phyloP scores from a whole-genome alignment of 2,888 invertebrate genomes.

The Leuctra nigra region DNA sequence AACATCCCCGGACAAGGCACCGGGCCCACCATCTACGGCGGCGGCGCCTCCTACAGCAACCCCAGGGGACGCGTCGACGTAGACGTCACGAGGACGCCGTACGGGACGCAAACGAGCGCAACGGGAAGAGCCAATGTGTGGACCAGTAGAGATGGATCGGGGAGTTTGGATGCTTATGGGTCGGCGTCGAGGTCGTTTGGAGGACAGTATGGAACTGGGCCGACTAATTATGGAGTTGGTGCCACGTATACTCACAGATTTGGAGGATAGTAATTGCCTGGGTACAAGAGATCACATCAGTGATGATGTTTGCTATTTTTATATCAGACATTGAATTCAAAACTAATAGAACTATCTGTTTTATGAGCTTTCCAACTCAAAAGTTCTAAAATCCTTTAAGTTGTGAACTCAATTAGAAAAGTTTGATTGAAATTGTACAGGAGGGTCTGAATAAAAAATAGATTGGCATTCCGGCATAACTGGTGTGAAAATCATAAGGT shows the following conservation, averaged over 20 bases:
- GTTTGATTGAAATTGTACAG: too few relatives aligned
- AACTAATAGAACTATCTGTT: too few relatives aligned
- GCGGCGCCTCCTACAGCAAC: slow-evolving; percentile 4
- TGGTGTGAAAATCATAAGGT: too few relatives aligned
- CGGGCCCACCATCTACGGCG: background rate
- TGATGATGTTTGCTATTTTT: too few relatives aligned
- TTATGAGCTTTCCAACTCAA: too few relatives aligned
- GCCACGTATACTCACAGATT: background rate
- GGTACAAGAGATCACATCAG: too few relatives aligned
- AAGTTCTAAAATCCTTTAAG: too few relatives aligned
- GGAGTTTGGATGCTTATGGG: slow-evolving; percentile 2
- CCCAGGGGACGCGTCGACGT: slow-evolving; percentile 1
- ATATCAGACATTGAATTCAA: too few relatives aligned
- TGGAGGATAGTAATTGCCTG: too few relatives aligned
- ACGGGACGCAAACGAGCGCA: slow-evolving; percentile 1
- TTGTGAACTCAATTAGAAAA: too few relatives aligned
- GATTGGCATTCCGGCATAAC: too few relatives aligned
- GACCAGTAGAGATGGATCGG: background rate
- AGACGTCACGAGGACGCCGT: slow-evolving; percentile 7
- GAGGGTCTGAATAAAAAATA: too few relatives aligned
- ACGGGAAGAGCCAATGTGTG: background rate
- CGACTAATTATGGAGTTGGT: background rate
- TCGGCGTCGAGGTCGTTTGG: background rate
- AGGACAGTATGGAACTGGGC: slow-evolving; percentile 4
- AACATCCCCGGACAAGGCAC: background rate